Percentiles rank a stretch among this genome's conserved stretches.
phyloP scores from a whole-genome alignment of 1,140 invertebrate species.

The Acromyrmex charruanus region DNA sequence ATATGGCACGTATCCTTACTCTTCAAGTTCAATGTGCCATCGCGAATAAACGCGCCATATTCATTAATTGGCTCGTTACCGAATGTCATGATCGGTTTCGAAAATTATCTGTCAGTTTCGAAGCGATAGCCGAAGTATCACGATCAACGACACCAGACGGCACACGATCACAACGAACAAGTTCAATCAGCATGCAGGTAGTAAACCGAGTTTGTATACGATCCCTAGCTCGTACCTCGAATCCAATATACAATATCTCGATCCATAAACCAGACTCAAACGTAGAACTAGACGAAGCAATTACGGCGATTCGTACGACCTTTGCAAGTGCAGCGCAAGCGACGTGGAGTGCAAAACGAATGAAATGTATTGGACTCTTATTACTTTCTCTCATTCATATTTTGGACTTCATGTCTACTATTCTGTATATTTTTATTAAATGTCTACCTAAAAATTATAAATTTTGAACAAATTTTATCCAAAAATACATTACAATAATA shows the following conservation, averaged over 20 bases:
- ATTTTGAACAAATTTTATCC: too few species aligned
- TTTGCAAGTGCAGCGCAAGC: constrained; percentile 2
- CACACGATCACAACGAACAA: constrained; percentile 65
- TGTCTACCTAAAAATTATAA: not conserved
- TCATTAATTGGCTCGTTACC: constrained; percentile 39
- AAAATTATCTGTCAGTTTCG: constrained; percentile 59
- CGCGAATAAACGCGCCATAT: constrained; percentile 24
- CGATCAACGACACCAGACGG: constrained; percentile 2
- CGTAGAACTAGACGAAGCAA: constrained; percentile 65
- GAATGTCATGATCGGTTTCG: constrained; percentile 50
- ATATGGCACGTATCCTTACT: not conserved
- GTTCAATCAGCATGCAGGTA: constrained; percentile 68
- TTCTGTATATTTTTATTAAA: not conserved
- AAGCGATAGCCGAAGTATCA: constrained; percentile 23
- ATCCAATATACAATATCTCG: constrained; percentile 64
- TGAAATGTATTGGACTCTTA: constrained; percentile 29
- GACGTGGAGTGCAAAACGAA: constrained; percentile 11
- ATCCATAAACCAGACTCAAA: constrained; percentile 62
- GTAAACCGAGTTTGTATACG: constrained; percentile 60
- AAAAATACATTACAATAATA: not conserved
- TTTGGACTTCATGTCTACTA: not conserved
- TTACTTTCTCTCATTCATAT: not conserved
- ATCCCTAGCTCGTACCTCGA: constrained; percentile 55
- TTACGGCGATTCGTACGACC: constrained; percentile 53
- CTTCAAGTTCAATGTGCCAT: not conserved